These are phyloP conservation scores for Macrosteles quadrilineatus DNA, from an alignment of 1,140 invertebrate species.

Conservation along the genomic window DNA sequence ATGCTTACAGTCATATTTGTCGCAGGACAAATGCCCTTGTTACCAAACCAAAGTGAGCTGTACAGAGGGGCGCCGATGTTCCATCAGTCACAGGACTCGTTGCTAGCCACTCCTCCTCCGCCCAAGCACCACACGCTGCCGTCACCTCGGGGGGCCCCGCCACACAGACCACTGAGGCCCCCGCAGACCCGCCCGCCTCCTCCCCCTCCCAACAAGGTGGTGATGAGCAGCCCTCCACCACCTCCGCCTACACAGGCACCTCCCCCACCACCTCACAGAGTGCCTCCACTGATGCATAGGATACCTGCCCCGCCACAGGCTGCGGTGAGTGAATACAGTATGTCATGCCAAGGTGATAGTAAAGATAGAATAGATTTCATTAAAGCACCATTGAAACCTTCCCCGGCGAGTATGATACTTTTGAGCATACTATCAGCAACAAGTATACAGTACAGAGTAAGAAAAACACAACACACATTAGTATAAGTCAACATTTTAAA, in stretches of 20 bases:
- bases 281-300: conserved; percentile 42
- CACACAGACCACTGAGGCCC: conserved; percentile 50
- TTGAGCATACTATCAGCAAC: too few species aligned
- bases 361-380: conserved; percentile 1
- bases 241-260: conserved; percentile 41
- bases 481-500: too few species aligned
- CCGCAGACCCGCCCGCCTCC: conserved; percentile 47
- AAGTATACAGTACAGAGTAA: too few species aligned
- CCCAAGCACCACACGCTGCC: conserved; percentile 28
- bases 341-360: conserved; percentile 32
- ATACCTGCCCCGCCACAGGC: conserved; percentile 21
- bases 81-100: conserved; percentile 57
- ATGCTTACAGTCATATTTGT: too few species aligned
- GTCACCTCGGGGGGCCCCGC: conserved; percentile 34
- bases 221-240: conserved; percentile 47
- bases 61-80: conserved; percentile 48
- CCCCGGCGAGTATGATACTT: background rate
- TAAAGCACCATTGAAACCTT: background rate
- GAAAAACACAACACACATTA: too few species aligned
- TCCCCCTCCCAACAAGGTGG: conserved; percentile 43
- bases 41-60: conserved; percentile 27
- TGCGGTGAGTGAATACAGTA: background rate
- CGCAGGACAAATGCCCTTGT: background rate
- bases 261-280: conserved; percentile 46
- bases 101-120: conserved; percentile 43